Evolutionary conservation across 2,113 vertebrate species (phyloP), one percentile per base, ranked within the genome.

Genomic region (Mesocricetus auratus): DNA sequence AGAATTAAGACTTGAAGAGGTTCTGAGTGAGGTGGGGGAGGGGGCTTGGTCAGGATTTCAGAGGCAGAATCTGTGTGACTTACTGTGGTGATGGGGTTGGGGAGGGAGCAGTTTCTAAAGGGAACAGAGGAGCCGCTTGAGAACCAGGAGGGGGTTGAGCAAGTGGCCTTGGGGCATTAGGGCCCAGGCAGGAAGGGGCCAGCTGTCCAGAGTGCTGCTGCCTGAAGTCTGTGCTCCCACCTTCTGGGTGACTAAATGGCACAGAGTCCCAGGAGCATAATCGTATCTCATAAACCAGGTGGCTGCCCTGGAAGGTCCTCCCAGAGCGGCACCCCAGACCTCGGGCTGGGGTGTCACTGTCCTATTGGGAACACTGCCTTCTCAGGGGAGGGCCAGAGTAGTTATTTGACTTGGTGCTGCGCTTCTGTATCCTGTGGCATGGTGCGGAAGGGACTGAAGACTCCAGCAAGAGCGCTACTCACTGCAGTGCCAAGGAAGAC

Each of bases 321-420:
- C 8, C 47, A 29, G 7, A 19, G 47, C 53, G 64, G 85, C 13
- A 8, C 22, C 79, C 31, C 42, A 6, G 47, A 31, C 60, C 50
- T 42, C 19, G 45, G 36, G 15, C 15, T 8, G 29, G 73, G 33
- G 60, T 3, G n/a, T 22, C 88, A 58, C 36, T 50, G 74, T 60
- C 69, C 50, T 50, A 74, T 7, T 26, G 69, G 24, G 53, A 12
- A 0, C 1, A 36, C n/a, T 39, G 4, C 3, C 1, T 19, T 60
- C 79, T 73, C n/a, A 21, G 33, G 1, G 16, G 88, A 4, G 42
- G 0, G 12, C 7, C 16, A 4, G 36, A 39, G 69, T 22, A 10
- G 26, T 3, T 0, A 0, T 7, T 26, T 8, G 36, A 13, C 89
- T n/a, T 21, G 1, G 31, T 3, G 4, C 6, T 3, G 6, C 3